Base-by-base conservation (phyloP, 2,797 vertebrate species). In the Acrossocheilus wenchowensis region DNA sequence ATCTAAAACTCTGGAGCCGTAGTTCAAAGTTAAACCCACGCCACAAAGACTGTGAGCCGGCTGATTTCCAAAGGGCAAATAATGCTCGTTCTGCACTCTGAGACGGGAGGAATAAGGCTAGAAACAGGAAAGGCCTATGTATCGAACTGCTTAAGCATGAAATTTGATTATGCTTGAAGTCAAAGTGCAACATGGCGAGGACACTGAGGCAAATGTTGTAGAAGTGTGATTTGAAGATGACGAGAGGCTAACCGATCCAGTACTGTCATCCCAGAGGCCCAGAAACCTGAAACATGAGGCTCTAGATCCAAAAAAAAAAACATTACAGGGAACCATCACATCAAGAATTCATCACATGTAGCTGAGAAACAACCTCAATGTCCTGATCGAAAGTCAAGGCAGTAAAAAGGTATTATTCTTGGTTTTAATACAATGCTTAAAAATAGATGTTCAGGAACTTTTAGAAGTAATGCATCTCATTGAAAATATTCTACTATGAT, bases 131-230 rank as follows among this genome's bases (percentile, higher is more conserved):
- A 83, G 26, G 85, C 48, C 60, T 34, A 45, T 86, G 45, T 78
- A 52, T 78, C n/a, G 39, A 87, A 78, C 74, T 83, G 64, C 23
- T 92, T 91, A 86, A 94, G 91, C 92, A 90, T 93, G 91, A 93
- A 93, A 95, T 94, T 87, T 88, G 89, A 90, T 94, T 92, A 92
- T 86, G 81, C 68, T 89, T 89, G n/a, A 34, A 88, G 71, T 21
- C 82, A 86, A 73, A 86, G 84, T 52, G 14, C 86, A 73, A 87
- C 85, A 89, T 91, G 89, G 88, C 84, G 81, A 90, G 52, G 91
- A 87, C 87, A 91, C 87, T 50, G 80, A 83, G 69, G 48, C 43
- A 89, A 89, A 90, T 23, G 34, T 23, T 72, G 48, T 41, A 66
- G 43, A 82, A 50, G 48, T 66, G 77, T 34, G 77, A 79, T 21